Evolutionary conservation across 2,113 vertebrate genomes (phyloP).

Genomic region (Craseonycteris thonglongyai): DNA sequence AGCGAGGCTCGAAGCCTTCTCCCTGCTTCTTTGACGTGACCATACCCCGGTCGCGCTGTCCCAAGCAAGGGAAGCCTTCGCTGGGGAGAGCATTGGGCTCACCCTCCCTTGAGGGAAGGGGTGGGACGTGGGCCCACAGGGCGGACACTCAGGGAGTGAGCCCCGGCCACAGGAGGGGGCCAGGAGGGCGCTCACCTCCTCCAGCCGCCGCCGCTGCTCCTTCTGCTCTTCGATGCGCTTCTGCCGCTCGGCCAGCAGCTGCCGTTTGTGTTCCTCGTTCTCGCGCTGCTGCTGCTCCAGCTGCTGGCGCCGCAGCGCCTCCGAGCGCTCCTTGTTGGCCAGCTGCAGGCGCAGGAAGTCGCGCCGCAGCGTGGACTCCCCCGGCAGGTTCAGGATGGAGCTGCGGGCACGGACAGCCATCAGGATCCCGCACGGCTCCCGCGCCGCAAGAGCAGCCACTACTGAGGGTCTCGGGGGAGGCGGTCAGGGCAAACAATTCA

Average conservation of each 20-base stretch:
- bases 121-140: accelerated
- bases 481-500: accelerated
- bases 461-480: background rate
- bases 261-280: conserved; percentile 97
- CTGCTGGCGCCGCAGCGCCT: conserved; percentile 95
- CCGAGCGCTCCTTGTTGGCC: conserved; percentile 97
- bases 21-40: background rate
- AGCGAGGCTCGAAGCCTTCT: background rate
- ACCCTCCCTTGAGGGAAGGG: too few species aligned
- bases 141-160: accelerated
- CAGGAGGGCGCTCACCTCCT: conserved; percentile 84
- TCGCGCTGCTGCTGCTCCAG: conserved; percentile 96
- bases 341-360: conserved; percentile 97
- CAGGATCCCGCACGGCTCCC: background rate
- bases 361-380: conserved; percentile 93
- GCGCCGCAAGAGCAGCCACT: accelerated
- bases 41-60: accelerated
- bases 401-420: conserved; percentile 69
- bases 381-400: conserved; percentile 96
- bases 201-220: conserved; percentile 93
- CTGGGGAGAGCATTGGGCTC: too few species aligned
- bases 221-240: conserved; percentile 99
- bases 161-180: accelerated
- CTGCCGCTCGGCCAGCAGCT: conserved; percentile 95
- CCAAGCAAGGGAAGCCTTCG: too few species aligned